Base-by-base conservation (phyloP, 2,113 vertebrate genomes). In the Coptodon bakossiorum region DNA sequence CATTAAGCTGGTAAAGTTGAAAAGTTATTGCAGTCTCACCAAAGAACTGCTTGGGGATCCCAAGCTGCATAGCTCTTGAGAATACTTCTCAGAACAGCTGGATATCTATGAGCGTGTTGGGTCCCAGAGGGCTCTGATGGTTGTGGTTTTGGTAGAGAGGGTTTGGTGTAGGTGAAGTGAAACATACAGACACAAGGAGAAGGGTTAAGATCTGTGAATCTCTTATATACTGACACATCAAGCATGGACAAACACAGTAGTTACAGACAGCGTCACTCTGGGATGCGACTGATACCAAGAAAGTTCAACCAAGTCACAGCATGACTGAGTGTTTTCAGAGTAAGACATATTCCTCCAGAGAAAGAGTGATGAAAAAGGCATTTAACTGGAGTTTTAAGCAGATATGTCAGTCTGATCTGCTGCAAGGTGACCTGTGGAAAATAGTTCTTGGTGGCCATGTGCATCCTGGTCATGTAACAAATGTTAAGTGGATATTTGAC, bases 401-500 rank as follows among this genome's bases (percentile, higher is more conserved):
- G 81, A 87, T 81, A 59, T 83, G 22, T 86, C 82, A 81, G 57
- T 63, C 87, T 50, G 63, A 81, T 54, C 48, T 29, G 17, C 80
- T 5, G 9, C 5, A 3, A 66, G 1, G 82, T 63, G 81, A 91
- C 85, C 79, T 85, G 82, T 22, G 13, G 73, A 84, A 78, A 56
- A 81, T 81, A 59, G 82, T 90, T 94, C 86, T 87, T 90, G 88
- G 89, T 87, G 89, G 53, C 83, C 88, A 90, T 86, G 89, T 94
- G 93, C 95, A 96, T 96, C 95, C 94, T 83, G 90, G 88, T 90
- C 79, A 85, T 85, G 89, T 87, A 87, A 94, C 88, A 91, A 93
- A 94, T 95, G 96, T 94, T 95, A 93, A 94, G 96, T 96, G 95
- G 94, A 95, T 95, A 95, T 94, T 93, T 86, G 91, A 95, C 87